A percentile compares a stretch with the other conserved stretches of the same genome.
These are phyloP conservation scores for Microctenopoma steveboyesi DNA, from an alignment of 2,797 vertebrate genomes.

Conservation along the genomic window DNA sequence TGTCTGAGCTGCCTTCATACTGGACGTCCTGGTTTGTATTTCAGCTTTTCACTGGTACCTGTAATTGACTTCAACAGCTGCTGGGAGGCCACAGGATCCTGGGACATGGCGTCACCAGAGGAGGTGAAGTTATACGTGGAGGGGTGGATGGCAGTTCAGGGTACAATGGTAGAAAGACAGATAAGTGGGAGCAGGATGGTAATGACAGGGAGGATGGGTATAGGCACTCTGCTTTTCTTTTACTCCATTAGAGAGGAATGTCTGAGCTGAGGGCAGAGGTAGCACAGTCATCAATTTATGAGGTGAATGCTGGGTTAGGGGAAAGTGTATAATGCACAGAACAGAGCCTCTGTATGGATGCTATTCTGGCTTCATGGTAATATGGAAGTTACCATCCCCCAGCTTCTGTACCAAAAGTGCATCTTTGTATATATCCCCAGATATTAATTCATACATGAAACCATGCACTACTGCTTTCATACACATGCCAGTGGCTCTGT, in stretches of 20 bases:
- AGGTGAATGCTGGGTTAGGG: constrained; percentile 57
- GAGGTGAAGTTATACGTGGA: constrained; percentile 3
- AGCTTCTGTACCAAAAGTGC: constrained; percentile 8
- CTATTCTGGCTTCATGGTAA: constrained; percentile 21
- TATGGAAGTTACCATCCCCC: constrained; percentile 14
- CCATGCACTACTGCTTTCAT: constrained; percentile 22
- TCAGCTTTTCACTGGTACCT: not conserved
- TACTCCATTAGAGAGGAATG: constrained; percentile 52
- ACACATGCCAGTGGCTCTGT: constrained; percentile 33
- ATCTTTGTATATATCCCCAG: constrained; percentile 6
- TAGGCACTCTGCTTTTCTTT: constrained; percentile 39
- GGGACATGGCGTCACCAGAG: not conserved
- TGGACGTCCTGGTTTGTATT: constrained; percentile 12
- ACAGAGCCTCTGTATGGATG: constrained; percentile 27
- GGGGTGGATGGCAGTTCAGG: not conserved
- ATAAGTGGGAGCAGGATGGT: constrained; percentile 6
- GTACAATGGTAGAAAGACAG: constrained; percentile 2
- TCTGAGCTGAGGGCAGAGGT: constrained; percentile 36
- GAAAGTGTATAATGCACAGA: constrained; percentile 53
- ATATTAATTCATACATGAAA: constrained; percentile 37
- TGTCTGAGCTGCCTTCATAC: not conserved
- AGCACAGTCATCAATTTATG: constrained; percentile 61
- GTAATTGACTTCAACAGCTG: constrained; percentile 33
- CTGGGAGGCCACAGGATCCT: constrained; percentile 26
- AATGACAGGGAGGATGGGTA: constrained; percentile 37